Base-by-base conservation (phyloP, 1,140 invertebrate species). In the Drosophila burlai region DNA sequence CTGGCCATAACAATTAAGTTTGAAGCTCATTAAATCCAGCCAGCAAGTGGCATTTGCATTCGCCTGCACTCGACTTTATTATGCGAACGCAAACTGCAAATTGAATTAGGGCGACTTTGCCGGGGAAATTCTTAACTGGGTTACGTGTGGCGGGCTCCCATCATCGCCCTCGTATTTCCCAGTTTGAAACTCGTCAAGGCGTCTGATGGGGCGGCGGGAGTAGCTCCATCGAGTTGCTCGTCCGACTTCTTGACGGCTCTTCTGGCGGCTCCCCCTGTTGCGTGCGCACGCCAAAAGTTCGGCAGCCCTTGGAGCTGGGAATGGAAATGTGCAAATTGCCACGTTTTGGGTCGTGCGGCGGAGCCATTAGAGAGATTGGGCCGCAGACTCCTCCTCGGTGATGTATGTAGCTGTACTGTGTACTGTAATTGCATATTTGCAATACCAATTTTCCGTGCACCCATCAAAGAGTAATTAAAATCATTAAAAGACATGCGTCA, bases 21-120 rank as follows among this genome's bases (percentile, higher is more conserved):
- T 81, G 68, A 69, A 80, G 84, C 81, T 89, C 81, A 75, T 87
- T 80, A 81, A 85, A 85, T 65, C 52, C 64, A 57, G 63, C 65
- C 81, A 62, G 69, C 81, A 43, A 62, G 38, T 76, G 77, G 62
- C 76, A 80, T 79, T 80, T 73, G 60, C 77, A 80, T 79, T 79
- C 40, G 76, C 76, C 77, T 80, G 77, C 77, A 79, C 76, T 80
- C 50, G 67, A 73, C 57, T 73, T 77, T 67, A 77, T 77, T 77
- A 77, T 78, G 43, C 76, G 57, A 69, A 86, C 84, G 83, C 75
- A 83, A 77, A 83, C 62, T 80, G 81, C 73, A 84, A 80, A 86
- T 89, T 89, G 77, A 89, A 90, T 89, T 90, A 89, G 79, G 81
- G 74, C 69, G 81, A 81, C 74, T 76, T 76, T 83, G 54, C 68